These are phyloP conservation scores for Ceryle rudis DNA, from an alignment of 2,797 vertebrate genomes.

Conservation along the genomic window DNA sequence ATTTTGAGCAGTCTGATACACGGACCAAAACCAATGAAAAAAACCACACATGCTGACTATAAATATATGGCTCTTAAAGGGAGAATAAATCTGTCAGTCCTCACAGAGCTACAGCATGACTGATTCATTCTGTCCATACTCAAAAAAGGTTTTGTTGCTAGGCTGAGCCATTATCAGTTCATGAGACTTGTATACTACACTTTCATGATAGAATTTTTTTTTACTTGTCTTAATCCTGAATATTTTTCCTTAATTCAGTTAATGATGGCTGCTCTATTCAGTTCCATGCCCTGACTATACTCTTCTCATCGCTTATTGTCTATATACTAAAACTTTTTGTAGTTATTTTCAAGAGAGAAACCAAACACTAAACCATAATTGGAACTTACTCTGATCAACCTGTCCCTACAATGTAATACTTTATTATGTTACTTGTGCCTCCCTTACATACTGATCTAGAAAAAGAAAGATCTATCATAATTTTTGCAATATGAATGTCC, in stretches of 20 bases:
- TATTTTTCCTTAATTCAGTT: background rate
- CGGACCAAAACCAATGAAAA: background rate
- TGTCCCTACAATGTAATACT: background rate
- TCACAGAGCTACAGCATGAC: background rate
- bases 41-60: background rate
- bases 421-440: background rate
- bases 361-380: background rate
- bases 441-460: background rate
- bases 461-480: background rate
- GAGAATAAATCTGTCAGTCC: background rate
- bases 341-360: background rate
- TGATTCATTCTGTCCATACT: background rate
- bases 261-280: background rate
- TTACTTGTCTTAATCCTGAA: background rate
- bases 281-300: background rate
- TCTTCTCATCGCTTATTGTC: background rate
- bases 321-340: background rate
- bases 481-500: background rate
- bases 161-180: background rate
- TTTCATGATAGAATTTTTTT: background rate
- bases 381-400: background rate
- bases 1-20: background rate
- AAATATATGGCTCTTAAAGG: background rate
- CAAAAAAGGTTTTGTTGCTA: background rate
- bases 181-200: background rate